Conservation (phyloP, 2,888 invertebrate species). For the Chrysina gloriosa region DNA sequence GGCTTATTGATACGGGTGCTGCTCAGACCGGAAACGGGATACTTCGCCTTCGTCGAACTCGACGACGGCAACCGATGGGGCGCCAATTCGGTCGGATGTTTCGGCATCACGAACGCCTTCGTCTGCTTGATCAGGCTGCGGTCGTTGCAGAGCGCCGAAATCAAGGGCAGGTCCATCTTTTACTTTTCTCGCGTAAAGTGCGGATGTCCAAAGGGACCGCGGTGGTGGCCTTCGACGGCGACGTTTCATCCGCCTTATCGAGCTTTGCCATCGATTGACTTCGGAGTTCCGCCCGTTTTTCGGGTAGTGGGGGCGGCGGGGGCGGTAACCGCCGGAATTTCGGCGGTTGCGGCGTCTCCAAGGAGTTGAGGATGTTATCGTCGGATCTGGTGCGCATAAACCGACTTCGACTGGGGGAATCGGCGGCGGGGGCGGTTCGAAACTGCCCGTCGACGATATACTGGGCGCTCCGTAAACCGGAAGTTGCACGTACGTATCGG, state of each 20-base stretch:
- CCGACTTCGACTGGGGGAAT: constrained; percentile 70
- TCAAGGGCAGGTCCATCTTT: constrained; percentile 91
- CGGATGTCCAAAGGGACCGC: constrained; percentile 76
- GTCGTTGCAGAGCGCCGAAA: constrained; percentile 94
- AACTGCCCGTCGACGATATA: constrained; percentile 72
- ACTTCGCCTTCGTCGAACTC: constrained; percentile 69
- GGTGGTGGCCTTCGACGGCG: constrained; percentile 33
- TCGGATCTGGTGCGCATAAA: constrained; percentile 82
- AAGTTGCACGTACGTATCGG: constrained; percentile 79
- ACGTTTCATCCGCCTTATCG: not conserved
- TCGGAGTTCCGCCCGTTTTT: constrained; percentile 40
- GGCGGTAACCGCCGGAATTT: constrained; percentile 70
- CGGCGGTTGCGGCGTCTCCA: constrained; percentile 69
- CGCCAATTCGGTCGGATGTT: constrained; percentile 66
- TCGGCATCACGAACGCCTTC: constrained; percentile 85
- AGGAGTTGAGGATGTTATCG: constrained; percentile 81
- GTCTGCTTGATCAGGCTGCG: constrained; percentile 89
- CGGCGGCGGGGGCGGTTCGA: constrained; percentile 74
- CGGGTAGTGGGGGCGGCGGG: constrained; percentile 66
- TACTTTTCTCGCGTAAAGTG: constrained; percentile 87
- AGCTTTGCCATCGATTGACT: constrained; percentile 12
- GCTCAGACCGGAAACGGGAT: constrained; percentile 75
- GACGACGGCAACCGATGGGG: constrained; percentile 51
- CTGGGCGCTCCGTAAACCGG: constrained; percentile 78
- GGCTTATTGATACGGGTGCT: constrained; percentile 71